These are phyloP conservation scores for Zaprionus taronus DNA, from an alignment of 1,140 invertebrate genomes.

Conservation along the genomic window DNA sequence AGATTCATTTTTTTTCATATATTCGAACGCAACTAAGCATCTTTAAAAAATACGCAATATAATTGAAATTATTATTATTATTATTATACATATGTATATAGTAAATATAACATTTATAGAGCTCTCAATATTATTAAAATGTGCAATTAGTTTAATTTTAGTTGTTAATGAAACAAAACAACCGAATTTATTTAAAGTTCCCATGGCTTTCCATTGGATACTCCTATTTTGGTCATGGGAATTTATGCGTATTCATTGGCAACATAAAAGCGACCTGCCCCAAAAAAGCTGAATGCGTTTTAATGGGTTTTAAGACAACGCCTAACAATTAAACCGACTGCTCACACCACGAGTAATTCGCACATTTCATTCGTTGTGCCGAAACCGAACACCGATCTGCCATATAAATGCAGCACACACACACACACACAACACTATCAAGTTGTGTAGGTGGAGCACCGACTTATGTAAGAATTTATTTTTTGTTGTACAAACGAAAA, in stretches of 20 bases:
- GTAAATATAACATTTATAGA: background rate
- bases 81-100: no score
- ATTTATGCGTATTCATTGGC: conserved; percentile 6
- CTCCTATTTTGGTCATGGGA: background rate
- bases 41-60: no score
- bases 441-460: conserved; percentile 70
- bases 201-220: background rate
- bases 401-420: conserved; percentile 31
- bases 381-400: conserved; percentile 56
- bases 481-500: conserved; percentile 45
- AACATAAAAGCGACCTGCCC: conserved; percentile 30
- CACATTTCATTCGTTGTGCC: conserved; percentile 69
- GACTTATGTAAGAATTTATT: conserved; percentile 75
- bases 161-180: no score
- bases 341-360: conserved; percentile 33
- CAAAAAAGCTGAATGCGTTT: conserved; percentile 44
- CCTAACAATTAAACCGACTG: conserved; percentile 71
- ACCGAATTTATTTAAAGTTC: background rate
- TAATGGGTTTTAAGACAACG: conserved; percentile 40
- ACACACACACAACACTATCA: conserved; percentile 27
- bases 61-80: no score
- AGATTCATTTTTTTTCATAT: no score
- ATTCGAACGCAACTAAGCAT: no score
- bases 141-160: background rate
- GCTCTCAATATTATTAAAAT: no score